Evolutionary conservation across 1,140 invertebrate species (phyloP), one percentile per base, ranked within the genome.

Genomic region (Venustaconcha ellipsiformis): DNA sequence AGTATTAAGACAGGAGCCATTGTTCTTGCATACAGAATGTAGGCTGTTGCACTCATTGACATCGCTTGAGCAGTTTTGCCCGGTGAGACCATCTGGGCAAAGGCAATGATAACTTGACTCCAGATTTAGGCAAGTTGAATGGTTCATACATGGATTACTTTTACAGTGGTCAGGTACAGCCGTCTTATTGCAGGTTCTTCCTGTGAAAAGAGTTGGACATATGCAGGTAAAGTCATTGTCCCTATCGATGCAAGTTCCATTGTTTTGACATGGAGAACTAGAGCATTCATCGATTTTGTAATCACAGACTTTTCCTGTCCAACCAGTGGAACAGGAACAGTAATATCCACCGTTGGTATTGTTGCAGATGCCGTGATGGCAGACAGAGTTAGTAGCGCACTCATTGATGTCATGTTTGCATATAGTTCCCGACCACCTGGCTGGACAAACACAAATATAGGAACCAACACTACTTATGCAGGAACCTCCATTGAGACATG

Each of bases 381-480:
- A 58, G 20, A 23, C 30, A 37, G 2, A 37, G 37, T 37, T 37
- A 26, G 67, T 11, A 18, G 57, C 37, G 20, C 70, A 72, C 30
- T 72, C 70, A 57, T 72, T 37, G 20, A 64, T 72, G 81, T 80
- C 96, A 80, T 96, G 93, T 91, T 99, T 97, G 90, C 98, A 99
- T 79, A 94, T 93, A 79, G 94, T 92, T 73, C 98, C 98, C 1
- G 95, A 96, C 89, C 98, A 99, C 55, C 98, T 97, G 80, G 97
- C 96, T 5, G 67, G 37, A 78, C 82, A 83, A 60, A 80, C 67
- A 76, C 86, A 87, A 55, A 72, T 72, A 67, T 80, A 87, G 8
- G 78, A 81, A 8, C 82, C 83, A 56, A 81, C 76, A 57, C 79
- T 84, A 59, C 87, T 84, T 0, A 82, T 72, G 73, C 86, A 88